Conservation (phyloP, 1,140 invertebrate genomes). For the Popillia japonica region DNA sequence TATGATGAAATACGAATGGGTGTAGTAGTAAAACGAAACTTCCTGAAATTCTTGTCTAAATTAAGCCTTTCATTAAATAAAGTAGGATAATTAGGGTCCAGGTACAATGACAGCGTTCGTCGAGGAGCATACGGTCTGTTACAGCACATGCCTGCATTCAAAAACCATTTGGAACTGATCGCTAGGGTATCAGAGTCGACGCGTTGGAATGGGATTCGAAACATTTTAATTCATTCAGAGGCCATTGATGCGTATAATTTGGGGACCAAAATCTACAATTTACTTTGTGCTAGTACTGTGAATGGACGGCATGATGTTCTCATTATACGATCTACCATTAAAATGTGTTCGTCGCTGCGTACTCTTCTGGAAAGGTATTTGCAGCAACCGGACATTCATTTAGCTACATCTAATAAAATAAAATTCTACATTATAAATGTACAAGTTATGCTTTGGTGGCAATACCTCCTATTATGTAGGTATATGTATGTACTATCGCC, state of each 20-base stretch:
- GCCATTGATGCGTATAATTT: conserved; percentile 30
- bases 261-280: conserved; percentile 28
- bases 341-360: not conserved
- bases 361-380: not conserved
- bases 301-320: not conserved
- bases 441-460: too few species aligned
- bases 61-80: conserved; percentile 41
- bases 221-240: conserved; percentile 29
- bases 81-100: conserved; percentile 40
- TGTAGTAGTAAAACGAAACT: conserved; percentile 34
- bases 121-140: not conserved
- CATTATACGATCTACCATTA: not conserved
- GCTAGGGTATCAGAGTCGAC: not conserved
- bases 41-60: conserved; percentile 37
- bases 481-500: too few species aligned
- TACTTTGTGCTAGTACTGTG: not conserved
- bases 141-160: conserved; percentile 4
- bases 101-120: conserved; percentile 12
- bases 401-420: not conserved
- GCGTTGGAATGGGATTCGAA: not conserved
- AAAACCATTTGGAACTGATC: conserved; percentile 31
- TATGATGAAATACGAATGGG: not conserved
- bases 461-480: too few species aligned
- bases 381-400: conserved; percentile 7
- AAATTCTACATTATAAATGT: not conserved